Evolutionary conservation across 2,113 vertebrate genomes (phyloP), one percentile per base, ranked within the genome.

Genomic region (Sphaerodactylus townsendi): DNA sequence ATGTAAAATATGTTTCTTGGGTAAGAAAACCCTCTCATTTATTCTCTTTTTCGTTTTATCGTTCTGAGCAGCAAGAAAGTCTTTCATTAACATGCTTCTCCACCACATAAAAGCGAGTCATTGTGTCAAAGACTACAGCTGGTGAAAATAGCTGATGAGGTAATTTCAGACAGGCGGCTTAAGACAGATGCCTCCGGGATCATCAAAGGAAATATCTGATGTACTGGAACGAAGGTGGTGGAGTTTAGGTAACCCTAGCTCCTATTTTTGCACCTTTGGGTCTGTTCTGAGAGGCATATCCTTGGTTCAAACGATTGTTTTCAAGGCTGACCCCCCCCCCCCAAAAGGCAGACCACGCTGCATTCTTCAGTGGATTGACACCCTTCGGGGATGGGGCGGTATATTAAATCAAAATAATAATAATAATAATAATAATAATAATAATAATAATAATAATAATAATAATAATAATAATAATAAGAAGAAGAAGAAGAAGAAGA

Each of bases 51-150:
- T 19, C 72, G 41, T 86, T 86, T 86, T 82, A 86, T 86, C 75
- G 48, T 77, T 82, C 65, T 70, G 56, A 82, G 74, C 68, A 78
- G 59, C 53, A 74, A 72, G 74, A 86, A 77, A 78, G 53, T 74
- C 80, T 78, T 85, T 77, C 74, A 82, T 76, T 86, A 82, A 86
- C 85, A 78, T 77, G 77, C 46, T 86, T 86, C 80, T 53, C 30
- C 84, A 76, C 13, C 33, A 72, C 62, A 79, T 84, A 81, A 85
- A 73, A 84, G 73, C 19, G 75, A 84, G 69, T 30, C 72, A n/a
- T 72, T 77, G 37, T 68, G 44, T 85, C 53, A 81, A 81, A 62
- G 53, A 73, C 65, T 71, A 77, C 23, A 85, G 83, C 83, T 77
- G 80, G 83, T 74, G 62, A 86, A 82, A 78, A 80, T 77, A 48